These are phyloP conservation scores for Paratilapia polleni DNA, from an alignment of 2,113 vertebrate genomes.

Conservation along the genomic window DNA sequence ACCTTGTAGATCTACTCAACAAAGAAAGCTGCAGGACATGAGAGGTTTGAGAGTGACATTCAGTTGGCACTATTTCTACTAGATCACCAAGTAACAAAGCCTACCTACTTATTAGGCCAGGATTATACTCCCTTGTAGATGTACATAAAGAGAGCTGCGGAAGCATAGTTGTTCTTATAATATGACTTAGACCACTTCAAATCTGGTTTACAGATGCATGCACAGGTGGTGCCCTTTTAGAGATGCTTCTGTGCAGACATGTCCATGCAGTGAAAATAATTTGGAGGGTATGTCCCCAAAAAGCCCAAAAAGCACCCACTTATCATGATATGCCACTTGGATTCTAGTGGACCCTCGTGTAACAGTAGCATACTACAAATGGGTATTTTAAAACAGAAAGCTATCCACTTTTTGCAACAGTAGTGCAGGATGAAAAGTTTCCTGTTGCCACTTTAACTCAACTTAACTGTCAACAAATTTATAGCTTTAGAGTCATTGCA, in stretches of 20 bases:
- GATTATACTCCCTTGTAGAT: not conserved
- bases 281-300: not conserved
- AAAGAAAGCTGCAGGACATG: too few relatives aligned
- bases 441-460: not conserved
- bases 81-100: not conserved
- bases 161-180: not conserved
- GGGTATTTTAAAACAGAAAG: not conserved
- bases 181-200: not conserved
- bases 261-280: not conserved
- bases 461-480: not conserved
- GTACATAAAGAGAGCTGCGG: not conserved
- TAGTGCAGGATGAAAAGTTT: not conserved
- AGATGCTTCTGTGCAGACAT: not conserved
- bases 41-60: not conserved
- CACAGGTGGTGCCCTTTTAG: not conserved
- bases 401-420: not conserved
- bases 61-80: not conserved
- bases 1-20: too few relatives aligned
- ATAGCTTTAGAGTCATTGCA: not conserved
- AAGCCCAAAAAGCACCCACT: not conserved
- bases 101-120: not conserved
- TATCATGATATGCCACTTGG: not conserved
- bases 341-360: not conserved
- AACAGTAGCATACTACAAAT: not conserved
- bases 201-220: not conserved